Base-by-base conservation (phyloP, 35 echinoderm and acorn worm genomes). In the Stichopus chloronotus region DNA sequence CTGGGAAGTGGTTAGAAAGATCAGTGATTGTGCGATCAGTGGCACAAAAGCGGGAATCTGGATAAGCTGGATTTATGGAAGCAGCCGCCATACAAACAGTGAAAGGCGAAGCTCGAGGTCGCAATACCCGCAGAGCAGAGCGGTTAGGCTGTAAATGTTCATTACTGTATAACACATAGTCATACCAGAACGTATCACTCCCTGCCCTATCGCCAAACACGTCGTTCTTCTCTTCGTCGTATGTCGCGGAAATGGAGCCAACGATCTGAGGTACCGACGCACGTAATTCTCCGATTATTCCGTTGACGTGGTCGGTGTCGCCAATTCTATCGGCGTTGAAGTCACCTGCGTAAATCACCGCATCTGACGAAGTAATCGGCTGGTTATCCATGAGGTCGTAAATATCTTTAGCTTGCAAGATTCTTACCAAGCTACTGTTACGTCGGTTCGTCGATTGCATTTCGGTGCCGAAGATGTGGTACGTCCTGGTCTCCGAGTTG, bases 401-500 rank as follows among this genome's bases (percentile, higher is more conserved):
- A 17, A 96, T 93, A 12, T 94, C 93, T 16, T 12, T 78, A 5
- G 93, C 90, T 53, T 96, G 95, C 7, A 78, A 17, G 8, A 92
- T 81, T 7, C 95, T 88, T 5, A 96, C 90, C 24, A 63, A 59
- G 16, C 83, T 79, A 25, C 55, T 69, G 13, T 88, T 77, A 11
- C 25, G 55, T 9, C 79, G 90, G 8, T 78, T 83, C 4, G 84
- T 60, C 20, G 95, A 78, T 53, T 94, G 92, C 71, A 96, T 59
- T 56, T 96, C 93, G 14, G 95, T 94, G 7, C 95, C 95, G 56
- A 96, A 92, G 1, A 96, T 78, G 77, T 96, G 90, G 43, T 96
- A 96, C 16, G 20, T 86, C n/a, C 5, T 57, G 4, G 25, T 89
- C 13, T 25, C 8, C 6, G 19, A 68, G 55, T 92, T 63, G 20